phyloP scores from a whole-genome alignment of 2,797 vertebrate species.

The Danio tinwini region DNA sequence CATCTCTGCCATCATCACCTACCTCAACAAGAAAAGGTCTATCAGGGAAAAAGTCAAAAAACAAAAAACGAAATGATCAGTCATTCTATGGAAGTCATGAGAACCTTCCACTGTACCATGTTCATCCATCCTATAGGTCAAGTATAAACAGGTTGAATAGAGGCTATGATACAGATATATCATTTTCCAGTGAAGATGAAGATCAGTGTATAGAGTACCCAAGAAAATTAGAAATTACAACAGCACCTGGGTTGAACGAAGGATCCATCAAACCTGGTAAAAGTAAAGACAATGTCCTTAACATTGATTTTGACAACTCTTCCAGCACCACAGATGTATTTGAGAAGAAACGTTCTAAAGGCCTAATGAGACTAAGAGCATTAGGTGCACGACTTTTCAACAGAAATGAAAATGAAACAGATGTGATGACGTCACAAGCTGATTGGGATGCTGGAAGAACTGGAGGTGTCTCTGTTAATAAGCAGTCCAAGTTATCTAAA shows the following conservation, averaged over 20 bases:
- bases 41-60: constrained; percentile 12
- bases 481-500: not conserved
- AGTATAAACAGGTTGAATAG: constrained; percentile 33
- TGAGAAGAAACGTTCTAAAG: constrained; percentile 36
- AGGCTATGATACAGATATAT: constrained; percentile 18
- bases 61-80: constrained; percentile 11
- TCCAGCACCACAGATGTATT: constrained; percentile 57
- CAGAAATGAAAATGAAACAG: constrained; percentile 41
- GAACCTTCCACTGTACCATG: constrained; percentile 53
- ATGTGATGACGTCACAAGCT: constrained; percentile 13
- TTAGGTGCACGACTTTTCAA: constrained; percentile 43
- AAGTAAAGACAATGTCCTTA: constrained; percentile 43
- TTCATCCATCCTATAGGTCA: constrained; percentile 61
- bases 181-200: constrained; percentile 49
- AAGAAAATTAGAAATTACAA: constrained; percentile 48
- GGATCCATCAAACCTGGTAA: constrained; percentile 5
- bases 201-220: constrained; percentile 37
- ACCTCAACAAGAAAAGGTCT: not conserved
- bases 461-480: constrained; percentile 25
- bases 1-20: constrained; percentile 15
- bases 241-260: constrained; percentile 34
- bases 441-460: constrained; percentile 13
- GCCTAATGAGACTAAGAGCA: constrained; percentile 44
- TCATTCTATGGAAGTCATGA: constrained; percentile 45
- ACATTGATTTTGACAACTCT: constrained; percentile 59